Percentiles rank a stretch among this genome's conserved stretches.
These are phyloP conservation scores for Pseudochirops corinnae DNA, from an alignment of 2,797 vertebrate species.

Conservation along the genomic window DNA sequence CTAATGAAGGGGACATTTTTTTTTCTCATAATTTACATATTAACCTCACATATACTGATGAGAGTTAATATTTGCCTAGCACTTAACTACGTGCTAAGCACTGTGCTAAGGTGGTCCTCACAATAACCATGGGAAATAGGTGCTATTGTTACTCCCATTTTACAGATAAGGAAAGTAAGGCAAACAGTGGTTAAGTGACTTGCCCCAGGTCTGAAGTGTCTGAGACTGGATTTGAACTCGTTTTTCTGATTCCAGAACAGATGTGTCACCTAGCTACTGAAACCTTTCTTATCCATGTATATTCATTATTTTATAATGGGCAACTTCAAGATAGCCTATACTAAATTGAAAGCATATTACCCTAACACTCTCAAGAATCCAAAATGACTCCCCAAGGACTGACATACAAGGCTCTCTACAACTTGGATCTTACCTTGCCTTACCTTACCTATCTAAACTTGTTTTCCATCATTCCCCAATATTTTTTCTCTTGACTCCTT, in stretches of 20 bases:
- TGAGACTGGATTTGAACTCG: neutral
- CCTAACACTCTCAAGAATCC: neutral
- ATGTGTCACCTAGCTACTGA: neutral
- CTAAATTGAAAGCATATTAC: neutral
- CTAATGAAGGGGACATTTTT: neutral
- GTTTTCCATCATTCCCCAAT: neutral
- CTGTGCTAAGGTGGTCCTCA: neutral
- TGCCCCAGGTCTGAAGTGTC: neutral
- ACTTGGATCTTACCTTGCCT: neutral
- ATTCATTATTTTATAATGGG: slow-evolving; percentile 35
- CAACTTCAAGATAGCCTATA: slow-evolving; percentile 43
- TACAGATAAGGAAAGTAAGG: neutral
- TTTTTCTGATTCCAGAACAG: neutral
- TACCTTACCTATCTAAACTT: neutral
- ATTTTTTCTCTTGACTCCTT: neutral
- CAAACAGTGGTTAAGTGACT: neutral
- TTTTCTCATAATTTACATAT: neutral
- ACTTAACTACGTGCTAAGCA: neutral
- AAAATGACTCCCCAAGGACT: neutral
- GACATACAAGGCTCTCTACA: neutral
- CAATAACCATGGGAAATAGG: neutral
- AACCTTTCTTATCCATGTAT: neutral
- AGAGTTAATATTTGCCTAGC: neutral
- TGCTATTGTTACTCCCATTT: neutral
- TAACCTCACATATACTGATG: neutral